Conservation (phyloP, 2,888 invertebrate genomes). For the Hedychridium roseum region DNA sequence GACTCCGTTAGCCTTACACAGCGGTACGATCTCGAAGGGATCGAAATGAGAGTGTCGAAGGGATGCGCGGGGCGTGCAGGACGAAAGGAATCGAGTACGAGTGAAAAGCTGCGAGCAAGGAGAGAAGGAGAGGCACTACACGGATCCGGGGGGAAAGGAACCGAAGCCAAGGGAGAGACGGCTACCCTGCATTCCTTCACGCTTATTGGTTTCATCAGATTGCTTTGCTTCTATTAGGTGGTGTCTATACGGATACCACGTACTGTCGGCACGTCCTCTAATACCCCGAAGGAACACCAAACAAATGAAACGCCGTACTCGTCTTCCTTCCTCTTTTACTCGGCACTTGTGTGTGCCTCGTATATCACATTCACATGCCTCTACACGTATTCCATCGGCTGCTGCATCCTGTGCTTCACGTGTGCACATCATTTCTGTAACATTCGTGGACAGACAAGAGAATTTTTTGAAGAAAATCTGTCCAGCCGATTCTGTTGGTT, state of each 20-base stretch:
- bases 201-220: conserved; percentile 62
- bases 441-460: too few species aligned
- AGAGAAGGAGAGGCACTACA: conserved; percentile 18
- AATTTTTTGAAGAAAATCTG: too few species aligned
- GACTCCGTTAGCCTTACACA: conserved; percentile 19
- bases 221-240: conserved; percentile 57
- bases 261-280: conserved; percentile 54
- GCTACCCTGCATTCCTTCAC: conserved; percentile 59
- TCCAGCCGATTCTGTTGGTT: too few species aligned
- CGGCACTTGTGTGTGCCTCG: too few species aligned
- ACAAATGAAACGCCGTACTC: conserved; percentile 49
- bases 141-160: too few species aligned
- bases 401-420: too few species aligned
- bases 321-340: too few species aligned
- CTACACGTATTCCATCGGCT: too few species aligned
- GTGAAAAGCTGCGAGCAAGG: conserved; percentile 10
- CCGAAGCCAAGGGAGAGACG: too few species aligned
- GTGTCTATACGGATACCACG: conserved; percentile 53
- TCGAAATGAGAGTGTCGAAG: conserved; percentile 21
- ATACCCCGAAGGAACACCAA: conserved; percentile 55
- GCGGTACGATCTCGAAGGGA: conserved; percentile 22
- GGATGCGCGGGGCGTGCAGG: conserved; percentile 8
- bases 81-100: conserved; percentile 8
- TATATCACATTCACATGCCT: too few species aligned
- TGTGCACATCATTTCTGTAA: too few species aligned